Evolutionary conservation across 2,113 vertebrate genomes (phyloP).

Genomic region (Maccullochella peelii): DNA sequence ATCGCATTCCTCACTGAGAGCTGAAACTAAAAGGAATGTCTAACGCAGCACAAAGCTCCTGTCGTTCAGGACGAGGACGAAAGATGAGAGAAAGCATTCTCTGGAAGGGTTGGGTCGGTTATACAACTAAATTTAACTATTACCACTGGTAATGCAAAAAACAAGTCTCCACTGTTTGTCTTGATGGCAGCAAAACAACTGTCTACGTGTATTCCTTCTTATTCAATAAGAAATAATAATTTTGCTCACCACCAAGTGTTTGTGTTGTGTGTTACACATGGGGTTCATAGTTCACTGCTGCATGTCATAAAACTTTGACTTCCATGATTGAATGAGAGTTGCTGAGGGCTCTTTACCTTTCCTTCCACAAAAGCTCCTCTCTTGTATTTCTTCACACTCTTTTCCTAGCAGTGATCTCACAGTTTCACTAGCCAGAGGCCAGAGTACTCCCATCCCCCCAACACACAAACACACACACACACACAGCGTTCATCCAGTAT

Average conservation of each 20-base stretch:
- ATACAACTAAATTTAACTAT: background rate
- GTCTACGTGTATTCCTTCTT: background rate
- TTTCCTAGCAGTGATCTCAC: constrained; percentile 52
- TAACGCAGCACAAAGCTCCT: constrained; percentile 64
- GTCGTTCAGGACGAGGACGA: constrained; percentile 50
- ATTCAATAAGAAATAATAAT: background rate
- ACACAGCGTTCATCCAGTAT: background rate
- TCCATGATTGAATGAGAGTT: background rate
- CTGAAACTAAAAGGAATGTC: constrained; percentile 70
- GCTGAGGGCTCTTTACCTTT: background rate
- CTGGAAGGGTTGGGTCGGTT: constrained; percentile 30
- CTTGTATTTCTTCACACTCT: constrained; percentile 39
- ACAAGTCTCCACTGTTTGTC: background rate
- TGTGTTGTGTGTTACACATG: background rate
- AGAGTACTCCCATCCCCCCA: constrained; percentile 46
- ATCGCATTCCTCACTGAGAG: constrained; percentile 65
- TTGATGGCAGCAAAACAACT: background rate
- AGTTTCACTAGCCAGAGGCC: constrained; percentile 16
- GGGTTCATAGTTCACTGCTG: constrained; percentile 62
- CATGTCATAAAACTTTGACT: constrained; percentile 54
- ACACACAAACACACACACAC: constrained; percentile 18
- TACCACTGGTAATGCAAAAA: background rate
- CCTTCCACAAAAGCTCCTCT: constrained; percentile 8
- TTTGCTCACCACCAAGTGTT: background rate
- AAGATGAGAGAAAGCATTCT: constrained; percentile 40